phyloP scores from a whole-genome alignment of 2,113 vertebrate genomes.

The Chaenocephalus aceratus region DNA sequence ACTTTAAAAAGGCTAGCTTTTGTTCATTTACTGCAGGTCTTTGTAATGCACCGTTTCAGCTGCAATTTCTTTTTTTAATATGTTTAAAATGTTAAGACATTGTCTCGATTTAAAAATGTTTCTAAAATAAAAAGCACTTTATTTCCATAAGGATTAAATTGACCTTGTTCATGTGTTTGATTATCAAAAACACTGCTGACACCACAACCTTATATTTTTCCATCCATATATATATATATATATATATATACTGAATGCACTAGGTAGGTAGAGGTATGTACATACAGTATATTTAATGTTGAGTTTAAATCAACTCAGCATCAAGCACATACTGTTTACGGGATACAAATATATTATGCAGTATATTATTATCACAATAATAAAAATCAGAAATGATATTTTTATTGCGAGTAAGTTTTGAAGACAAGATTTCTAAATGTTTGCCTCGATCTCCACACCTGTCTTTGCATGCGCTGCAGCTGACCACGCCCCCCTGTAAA shows the following conservation, averaged over 20 bases:
- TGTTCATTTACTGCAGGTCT: slow-evolving; percentile 54
- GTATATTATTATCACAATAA: neutral
- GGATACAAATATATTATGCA: neutral
- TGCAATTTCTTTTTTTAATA: slow-evolving; percentile 51
- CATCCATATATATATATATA: too few relatives aligned
- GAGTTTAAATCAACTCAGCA: neutral
- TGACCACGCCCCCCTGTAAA: too few relatives aligned
- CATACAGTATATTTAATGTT: too few relatives aligned
- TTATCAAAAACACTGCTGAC: neutral
- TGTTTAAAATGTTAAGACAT: slow-evolving; percentile 63
- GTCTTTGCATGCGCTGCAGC: too few relatives aligned
- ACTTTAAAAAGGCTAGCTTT: slow-evolving; percentile 52
- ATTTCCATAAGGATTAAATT: slow-evolving; percentile 69
- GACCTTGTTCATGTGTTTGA: neutral
- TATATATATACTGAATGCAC: too few relatives aligned
- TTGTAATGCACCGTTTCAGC: slow-evolving; percentile 58
- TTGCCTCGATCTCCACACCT: neutral
- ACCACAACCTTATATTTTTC: neutral
- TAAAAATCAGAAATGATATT: too few relatives aligned
- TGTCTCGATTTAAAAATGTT: slow-evolving; percentile 68
- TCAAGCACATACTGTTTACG: neutral
- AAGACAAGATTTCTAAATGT: neutral
- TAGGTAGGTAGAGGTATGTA: too few relatives aligned
- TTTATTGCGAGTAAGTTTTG: neutral
- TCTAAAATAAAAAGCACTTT: slow-evolving; percentile 88